A percentile compares a stretch with the other conserved stretches of the same genome.
phyloP scores from a whole-genome alignment of 1,140 invertebrate species.

The Stegodyphus dumicola region DNA sequence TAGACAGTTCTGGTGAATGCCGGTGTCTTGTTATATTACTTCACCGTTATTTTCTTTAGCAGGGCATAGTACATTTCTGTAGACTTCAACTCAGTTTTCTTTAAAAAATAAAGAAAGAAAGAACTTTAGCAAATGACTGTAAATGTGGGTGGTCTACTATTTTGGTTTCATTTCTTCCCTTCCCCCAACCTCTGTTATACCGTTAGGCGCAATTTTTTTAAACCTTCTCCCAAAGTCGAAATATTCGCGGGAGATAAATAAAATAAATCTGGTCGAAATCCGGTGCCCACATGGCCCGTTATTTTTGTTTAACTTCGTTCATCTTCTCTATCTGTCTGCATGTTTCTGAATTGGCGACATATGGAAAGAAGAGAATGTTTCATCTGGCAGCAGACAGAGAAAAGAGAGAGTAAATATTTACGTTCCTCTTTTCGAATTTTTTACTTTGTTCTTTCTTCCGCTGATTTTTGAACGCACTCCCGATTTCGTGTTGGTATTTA shows the following conservation, averaged over 20 bases:
- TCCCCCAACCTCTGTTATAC: neutral
- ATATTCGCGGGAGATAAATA: constrained; percentile 29
- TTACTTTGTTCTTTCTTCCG: neutral
- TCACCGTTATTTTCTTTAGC: too few relatives aligned
- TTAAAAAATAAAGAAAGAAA: neutral
- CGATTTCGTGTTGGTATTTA: constrained; percentile 18
- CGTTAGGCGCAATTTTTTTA: neutral
- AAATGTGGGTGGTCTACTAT: constrained; percentile 11
- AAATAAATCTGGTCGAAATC: constrained; percentile 21
- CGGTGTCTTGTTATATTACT: too few relatives aligned
- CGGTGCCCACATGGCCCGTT: constrained; percentile 24
- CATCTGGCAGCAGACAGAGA: neutral
- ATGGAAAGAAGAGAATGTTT: neutral
- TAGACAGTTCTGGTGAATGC: too few relatives aligned
- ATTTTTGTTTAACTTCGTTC: constrained; percentile 4
- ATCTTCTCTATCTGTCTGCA: neutral
- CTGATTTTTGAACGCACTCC: constrained; percentile 7
- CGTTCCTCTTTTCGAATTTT: neutral
- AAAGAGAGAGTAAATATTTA: constrained; percentile 23
- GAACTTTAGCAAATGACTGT: neutral
- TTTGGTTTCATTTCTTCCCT: neutral
- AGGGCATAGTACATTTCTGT: too few relatives aligned
- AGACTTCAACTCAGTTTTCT: too few relatives aligned
- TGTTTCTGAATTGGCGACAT: constrained; percentile 2
- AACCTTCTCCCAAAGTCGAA: neutral